Evolutionary conservation across 2,888 invertebrate genomes (phyloP), one percentile per base, ranked within the genome.

Genomic region (Napeogenes inachia): DNA sequence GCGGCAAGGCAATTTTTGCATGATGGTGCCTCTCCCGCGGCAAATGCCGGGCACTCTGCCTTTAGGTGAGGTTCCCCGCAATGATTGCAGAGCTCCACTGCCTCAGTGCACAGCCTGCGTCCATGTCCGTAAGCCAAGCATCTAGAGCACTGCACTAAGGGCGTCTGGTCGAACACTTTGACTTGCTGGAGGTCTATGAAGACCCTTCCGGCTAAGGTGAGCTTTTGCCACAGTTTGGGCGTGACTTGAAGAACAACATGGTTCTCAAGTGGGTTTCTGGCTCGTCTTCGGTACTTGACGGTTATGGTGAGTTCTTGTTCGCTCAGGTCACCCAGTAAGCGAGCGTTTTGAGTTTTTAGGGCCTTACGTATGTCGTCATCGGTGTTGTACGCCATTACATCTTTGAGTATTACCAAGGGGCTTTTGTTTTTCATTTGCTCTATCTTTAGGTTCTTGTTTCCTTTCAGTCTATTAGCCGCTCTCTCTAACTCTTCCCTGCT

Each of bases 1-100:
- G 65, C 62, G 2, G n/a, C 10, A 0, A 0, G 8, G 47, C 70
- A 70, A 42, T 70, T 70, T 4, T 38, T 12, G 30, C 69, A 70
- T 0, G 10, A 2, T 3, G 68, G 68, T 4, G 13, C 2, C 1
- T 4, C 53, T 1, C 56, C 55, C 0, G 53, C 8, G 1, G 13
- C 5, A 13, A 54, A 38, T 2, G 38, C 56, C 0, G 57, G 13
- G 54, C 67, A 67, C 0, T 61, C 62, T 33, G 13, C 8, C 30
- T 30, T 53, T 2, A 53, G 53, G 5, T 53, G 53, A 10, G 53
- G 53, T 38, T 12, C 47, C 8, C 47, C 47, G 47, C 47, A 47
- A 13, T 10, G 12, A 13, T 4, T 47, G 47, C 47, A 47, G 12
- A 61, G 63, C 21, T 66, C 66, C 13, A n/a, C n/a, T n/a, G n/a